Base-by-base conservation (phyloP, 2,888 invertebrate species). In the Drosophila atripex region DNA sequence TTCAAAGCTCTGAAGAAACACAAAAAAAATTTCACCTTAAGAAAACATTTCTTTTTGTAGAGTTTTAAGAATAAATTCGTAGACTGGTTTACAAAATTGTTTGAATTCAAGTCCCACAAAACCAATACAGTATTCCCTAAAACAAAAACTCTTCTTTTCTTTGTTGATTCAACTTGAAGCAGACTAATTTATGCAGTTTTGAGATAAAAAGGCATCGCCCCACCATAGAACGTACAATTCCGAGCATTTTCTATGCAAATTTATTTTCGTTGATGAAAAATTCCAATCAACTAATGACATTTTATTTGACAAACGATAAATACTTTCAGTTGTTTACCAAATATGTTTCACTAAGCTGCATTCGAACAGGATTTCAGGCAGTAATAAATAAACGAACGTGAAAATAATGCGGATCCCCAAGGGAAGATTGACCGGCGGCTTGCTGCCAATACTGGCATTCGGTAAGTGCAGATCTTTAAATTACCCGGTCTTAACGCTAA, bases 361-460 rank as follows among this genome's bases (percentile, higher is more conserved):
- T 8, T 18, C 11, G 18, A 60, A 56, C 63, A 61, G 65, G 76
- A 76, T 66, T 75, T 58, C 51, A 68, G 35, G 35, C 25, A 28
- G 35, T 38, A 47, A 59, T 7, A 28, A 63, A 65, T 45, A 43
- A 21, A 12, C 43, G 12, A 16, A 18, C 18, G 18, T 18, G 18
- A 2, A 18, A 35, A 46, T 3, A 57, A 87, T 85, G 86, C 65
- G 51, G 52, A 63, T 57, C 25, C 71, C 25, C 54, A 61, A 41
- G 49, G 53, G 52, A 30, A 69, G 63, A 51, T 32, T 18, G 63
- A 69, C 54, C 55, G 52, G 66, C 41, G 85, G 88, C 82, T 47
- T 85, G 39, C 61, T 82, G 78, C 74, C 86, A 78, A 18, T 41
- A 41, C 76, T 82, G 82, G 82, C 82, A 85, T 87, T 85, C 87